Conservation (phyloP, 2,113 vertebrate genomes). For the Pseudolaguvia tuberculata region DNA sequence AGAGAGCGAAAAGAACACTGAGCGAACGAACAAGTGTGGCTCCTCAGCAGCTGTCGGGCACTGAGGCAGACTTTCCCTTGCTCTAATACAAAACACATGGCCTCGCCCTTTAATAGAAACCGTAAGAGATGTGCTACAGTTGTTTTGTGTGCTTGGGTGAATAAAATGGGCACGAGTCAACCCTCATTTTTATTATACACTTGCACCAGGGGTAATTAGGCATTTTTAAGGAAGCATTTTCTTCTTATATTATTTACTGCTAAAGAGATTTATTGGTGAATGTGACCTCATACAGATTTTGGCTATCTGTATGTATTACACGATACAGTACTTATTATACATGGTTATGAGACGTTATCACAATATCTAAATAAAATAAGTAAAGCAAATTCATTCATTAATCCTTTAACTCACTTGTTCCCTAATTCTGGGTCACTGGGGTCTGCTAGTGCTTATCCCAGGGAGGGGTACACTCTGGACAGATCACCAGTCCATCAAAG, state of each 20-base stretch:
- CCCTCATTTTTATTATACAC: background rate
- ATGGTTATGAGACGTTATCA: too few relatives aligned
- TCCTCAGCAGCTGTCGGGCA: conserved; percentile 31
- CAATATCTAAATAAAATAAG: too few relatives aligned
- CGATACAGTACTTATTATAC: too few relatives aligned
- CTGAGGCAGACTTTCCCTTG: background rate
- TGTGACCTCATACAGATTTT: too few relatives aligned
- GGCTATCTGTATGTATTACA: too few relatives aligned
- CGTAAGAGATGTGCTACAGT: background rate
- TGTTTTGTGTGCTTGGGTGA: background rate
- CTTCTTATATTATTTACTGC: background rate
- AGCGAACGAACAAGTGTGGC: conserved; percentile 14
- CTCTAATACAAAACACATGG: conserved; percentile 27
- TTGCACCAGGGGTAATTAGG: background rate
- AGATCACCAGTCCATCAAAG: too few relatives aligned
- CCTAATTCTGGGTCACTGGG: too few relatives aligned
- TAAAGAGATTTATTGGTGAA: background rate
- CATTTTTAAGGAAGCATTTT: background rate
- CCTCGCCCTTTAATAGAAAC: background rate
- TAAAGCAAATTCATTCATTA: too few relatives aligned
- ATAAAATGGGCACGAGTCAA: background rate
- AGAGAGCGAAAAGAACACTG: background rate
- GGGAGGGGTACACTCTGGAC: too few relatives aligned
- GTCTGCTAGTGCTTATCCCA: too few relatives aligned
- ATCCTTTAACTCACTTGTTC: too few relatives aligned